These are phyloP conservation scores for Eupleurogrammus muticus DNA, from an alignment of 2,797 vertebrate genomes.

Conservation along the genomic window DNA sequence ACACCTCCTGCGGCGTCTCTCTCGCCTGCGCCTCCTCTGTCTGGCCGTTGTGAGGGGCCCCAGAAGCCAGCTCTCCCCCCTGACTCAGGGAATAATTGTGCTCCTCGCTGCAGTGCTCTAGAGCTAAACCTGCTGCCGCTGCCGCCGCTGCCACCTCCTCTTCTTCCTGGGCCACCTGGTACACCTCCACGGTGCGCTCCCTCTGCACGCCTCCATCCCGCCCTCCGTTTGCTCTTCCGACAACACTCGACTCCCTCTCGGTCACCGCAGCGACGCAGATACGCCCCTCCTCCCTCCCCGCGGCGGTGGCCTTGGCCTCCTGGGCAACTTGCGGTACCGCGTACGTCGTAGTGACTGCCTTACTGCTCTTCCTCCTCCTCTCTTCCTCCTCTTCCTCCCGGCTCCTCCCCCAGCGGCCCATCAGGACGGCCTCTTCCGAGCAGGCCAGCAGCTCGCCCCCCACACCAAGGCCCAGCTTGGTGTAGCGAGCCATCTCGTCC, in stretches of 20 bases:
- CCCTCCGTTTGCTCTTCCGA: constrained; percentile 41
- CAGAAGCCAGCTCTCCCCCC: constrained; percentile 59
- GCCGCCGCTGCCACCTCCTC: constrained; percentile 40
- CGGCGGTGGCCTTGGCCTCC: constrained; percentile 45
- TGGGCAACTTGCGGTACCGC: constrained; percentile 7
- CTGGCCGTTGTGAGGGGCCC: constrained; percentile 31
- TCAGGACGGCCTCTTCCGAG: constrained; percentile 78
- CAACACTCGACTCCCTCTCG: constrained; percentile 40
- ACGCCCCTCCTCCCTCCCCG: constrained; percentile 16
- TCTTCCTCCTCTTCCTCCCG: constrained; percentile 64
- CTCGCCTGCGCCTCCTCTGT: constrained; percentile 41
- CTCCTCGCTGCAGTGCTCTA: constrained; percentile 82
- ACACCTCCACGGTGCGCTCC: constrained; percentile 71
- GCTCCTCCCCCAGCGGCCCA: constrained; percentile 76
- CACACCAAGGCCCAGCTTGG: constrained; percentile 76
- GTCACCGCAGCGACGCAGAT: constrained; percentile 39
- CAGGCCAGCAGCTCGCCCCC: constrained; percentile 77
- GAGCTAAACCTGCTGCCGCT: constrained; percentile 39
- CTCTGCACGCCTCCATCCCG: constrained; percentile 37
- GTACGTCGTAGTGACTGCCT: constrained; percentile 18
- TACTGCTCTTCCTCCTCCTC: constrained; percentile 35
- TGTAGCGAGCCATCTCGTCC: constrained; percentile 84
- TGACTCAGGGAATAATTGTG: constrained; percentile 84
- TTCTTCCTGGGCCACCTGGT: constrained; percentile 77
- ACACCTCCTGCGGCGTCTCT: constrained; percentile 48